Base-by-base conservation (phyloP, 2,888 invertebrate species). In the Luperina nickerlii region DNA sequence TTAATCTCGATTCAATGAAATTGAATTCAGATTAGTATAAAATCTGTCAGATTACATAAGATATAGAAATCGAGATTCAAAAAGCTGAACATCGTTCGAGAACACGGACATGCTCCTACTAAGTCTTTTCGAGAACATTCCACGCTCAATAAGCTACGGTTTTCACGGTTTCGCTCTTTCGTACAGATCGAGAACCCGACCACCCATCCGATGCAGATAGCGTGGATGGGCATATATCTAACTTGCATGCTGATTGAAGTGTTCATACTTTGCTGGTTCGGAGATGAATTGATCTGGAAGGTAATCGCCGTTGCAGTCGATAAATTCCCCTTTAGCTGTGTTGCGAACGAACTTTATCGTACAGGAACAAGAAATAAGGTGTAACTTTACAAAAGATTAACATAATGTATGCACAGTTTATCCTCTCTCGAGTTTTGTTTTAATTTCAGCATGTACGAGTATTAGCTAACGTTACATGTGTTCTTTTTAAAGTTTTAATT, bases 221-320 rank as follows among this genome's bases (percentile, higher is more conserved):
- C 95, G 81, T 97, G 97, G 97, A 96, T 96, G 95, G 95, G 95
- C 32, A 95, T 97, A 84, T 97, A 97, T 90, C 91, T 97, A 84
- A 95, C 96, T 74, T 97, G 97, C 88, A 97, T 97, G 97, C 92
- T 97, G 89, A 93, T 95, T 86, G 97, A 97, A 91, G 96, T 97
- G 66, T 97, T 96, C 90, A 97, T 97, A 90, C 91, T 96, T 72
- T 97, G 97, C 90, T 97, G 97, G 97, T 97, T 96, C 86, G 97
- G 97, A 67, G 95, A 97, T 89, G 96, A 96, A 90, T 92, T 97
- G 81, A 97, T 97, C 90, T 94, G 95, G 92, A 96, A 96, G 95
- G 97, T 96, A 88, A 76, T 71, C 68, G 38, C 38, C 42, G 48
- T 48, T 76, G 75, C 62, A 63, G 70, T 74, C 69, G 73, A 86